Evolutionary conservation across 2,888 invertebrate species (phyloP).

Genomic region (Herminia tarsipennalis): DNA sequence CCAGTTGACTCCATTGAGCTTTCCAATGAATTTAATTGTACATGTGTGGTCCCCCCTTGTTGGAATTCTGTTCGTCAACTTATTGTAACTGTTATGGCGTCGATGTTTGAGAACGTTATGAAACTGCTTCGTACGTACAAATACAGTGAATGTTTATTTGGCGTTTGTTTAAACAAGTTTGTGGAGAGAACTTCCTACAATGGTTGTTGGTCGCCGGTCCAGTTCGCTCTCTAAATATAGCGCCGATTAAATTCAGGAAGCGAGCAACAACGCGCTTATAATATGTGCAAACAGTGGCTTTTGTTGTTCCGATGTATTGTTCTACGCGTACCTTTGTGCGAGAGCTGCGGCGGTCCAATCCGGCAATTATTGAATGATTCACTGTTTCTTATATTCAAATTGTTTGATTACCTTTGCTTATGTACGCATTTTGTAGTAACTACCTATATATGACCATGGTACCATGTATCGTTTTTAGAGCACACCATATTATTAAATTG

Average conservation of each 20-base stretch:
- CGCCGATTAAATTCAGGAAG: constrained; percentile 18
- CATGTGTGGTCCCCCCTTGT: neutral
- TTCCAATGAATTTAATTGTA: neutral
- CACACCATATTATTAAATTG: no score
- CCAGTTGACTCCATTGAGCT: neutral
- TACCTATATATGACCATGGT: no score
- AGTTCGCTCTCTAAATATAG: constrained; percentile 23
- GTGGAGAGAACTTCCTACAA: constrained; percentile 22
- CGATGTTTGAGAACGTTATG: constrained; percentile 19
- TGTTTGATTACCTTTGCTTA: no score
- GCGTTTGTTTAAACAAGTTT: constrained; percentile 27
- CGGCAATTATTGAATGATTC: no score
- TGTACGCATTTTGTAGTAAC: no score
- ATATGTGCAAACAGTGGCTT: constrained; percentile 18
- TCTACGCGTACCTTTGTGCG: neutral
- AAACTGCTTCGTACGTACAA: constrained; percentile 24
- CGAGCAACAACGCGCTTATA: constrained; percentile 10
- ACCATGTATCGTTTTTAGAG: no score
- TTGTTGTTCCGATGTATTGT: constrained; percentile 8
- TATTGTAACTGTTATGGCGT: neutral
- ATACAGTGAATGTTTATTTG: constrained; percentile 28
- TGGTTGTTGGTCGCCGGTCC: constrained; percentile 9
- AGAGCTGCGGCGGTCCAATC: neutral
- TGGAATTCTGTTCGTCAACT: neutral
- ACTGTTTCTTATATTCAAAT: no score